phyloP scores from a whole-genome alignment of 1,140 invertebrate species.

The Tetragonula clypearis region DNA sequence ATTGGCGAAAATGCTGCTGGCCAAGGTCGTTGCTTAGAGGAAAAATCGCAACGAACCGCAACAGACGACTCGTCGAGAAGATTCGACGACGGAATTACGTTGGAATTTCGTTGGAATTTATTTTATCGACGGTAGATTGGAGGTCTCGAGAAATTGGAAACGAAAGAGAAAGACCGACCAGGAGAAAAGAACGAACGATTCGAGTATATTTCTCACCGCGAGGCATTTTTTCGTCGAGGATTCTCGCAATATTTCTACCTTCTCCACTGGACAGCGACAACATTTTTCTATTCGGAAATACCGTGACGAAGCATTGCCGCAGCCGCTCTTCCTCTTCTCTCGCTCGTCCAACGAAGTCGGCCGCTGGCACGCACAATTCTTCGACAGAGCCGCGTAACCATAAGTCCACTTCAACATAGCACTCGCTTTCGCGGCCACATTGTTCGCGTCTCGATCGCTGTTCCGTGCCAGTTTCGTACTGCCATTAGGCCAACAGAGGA shows the following conservation, averaged over 20 bases:
- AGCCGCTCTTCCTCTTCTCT: slow-evolving; percentile 40
- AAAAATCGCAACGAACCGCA: background rate
- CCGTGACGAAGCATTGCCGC: slow-evolving; percentile 8
- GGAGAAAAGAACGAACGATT: background rate
- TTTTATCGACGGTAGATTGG: background rate
- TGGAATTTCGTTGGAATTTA: too few species aligned
- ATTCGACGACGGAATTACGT: background rate
- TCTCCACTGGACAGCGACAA: slow-evolving; percentile 2
- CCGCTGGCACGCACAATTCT: slow-evolving; percentile 65
- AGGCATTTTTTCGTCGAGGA: slow-evolving; percentile 1
- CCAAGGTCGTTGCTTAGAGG: background rate
- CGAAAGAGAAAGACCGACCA: background rate
- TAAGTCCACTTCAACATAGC: slow-evolving; percentile 80
- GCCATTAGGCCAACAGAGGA: background rate
- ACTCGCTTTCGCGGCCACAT: slow-evolving; percentile 27
- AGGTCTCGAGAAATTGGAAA: background rate
- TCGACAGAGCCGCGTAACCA: slow-evolving; percentile 73
- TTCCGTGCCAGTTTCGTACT: background rate
- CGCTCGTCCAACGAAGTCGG: slow-evolving; percentile 40
- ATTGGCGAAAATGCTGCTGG: background rate
- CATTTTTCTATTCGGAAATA: slow-evolving; percentile 9
- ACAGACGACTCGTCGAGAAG: background rate
- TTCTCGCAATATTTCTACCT: slow-evolving; percentile 23
- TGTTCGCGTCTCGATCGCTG: background rate
- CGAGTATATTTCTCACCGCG: slow-evolving; percentile 21